A percentile compares a stretch with the other conserved stretches of the same genome.
These are phyloP conservation scores for Notothenia rossii DNA, from an alignment of 2,113 vertebrate species.

Conservation along the genomic window DNA sequence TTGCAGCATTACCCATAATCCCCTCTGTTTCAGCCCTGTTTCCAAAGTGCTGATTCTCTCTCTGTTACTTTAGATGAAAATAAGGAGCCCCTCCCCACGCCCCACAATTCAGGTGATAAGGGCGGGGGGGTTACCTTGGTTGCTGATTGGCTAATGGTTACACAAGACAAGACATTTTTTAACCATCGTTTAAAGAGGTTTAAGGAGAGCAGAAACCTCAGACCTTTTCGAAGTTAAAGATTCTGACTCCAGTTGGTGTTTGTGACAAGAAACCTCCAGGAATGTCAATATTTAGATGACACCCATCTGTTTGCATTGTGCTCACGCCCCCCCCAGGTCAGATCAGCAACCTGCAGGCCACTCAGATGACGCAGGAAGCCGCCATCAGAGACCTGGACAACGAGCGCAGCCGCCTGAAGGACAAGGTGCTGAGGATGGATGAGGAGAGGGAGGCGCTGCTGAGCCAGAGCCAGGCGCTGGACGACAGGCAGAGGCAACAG, in stretches of 20 bases:
- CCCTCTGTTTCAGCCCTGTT: too few relatives aligned
- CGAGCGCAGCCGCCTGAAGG: constrained; percentile 93
- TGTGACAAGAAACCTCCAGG: background rate
- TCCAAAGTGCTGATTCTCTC: too few relatives aligned
- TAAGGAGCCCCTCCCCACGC: too few relatives aligned
- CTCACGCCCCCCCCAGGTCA: constrained; percentile 85
- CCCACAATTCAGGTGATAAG: too few relatives aligned
- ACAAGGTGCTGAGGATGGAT: constrained; percentile 92
- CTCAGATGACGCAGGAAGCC: constrained; percentile 97
- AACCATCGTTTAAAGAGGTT: too few relatives aligned
- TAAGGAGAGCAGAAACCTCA: too few relatives aligned
- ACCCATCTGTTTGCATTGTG: background rate
- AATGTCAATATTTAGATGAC: constrained; percentile 7
- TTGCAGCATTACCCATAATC: too few relatives aligned
- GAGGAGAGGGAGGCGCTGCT: constrained; percentile 92
- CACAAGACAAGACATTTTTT: too few relatives aligned
- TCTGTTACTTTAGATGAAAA: too few relatives aligned
- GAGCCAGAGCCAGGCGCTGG: constrained; percentile 91
- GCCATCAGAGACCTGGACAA: constrained; percentile 97
- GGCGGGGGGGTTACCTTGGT: too few relatives aligned
- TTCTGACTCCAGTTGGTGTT: background rate
- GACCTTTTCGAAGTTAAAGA: background rate
- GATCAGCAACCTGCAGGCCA: constrained; percentile 97
- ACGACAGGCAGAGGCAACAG: constrained; percentile 94
- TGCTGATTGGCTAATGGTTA: too few relatives aligned